A percentile compares a stretch with the other conserved stretches of the same genome.
Conservation (phyloP, 1,140 invertebrate species). For the Drosophila arawakana region DNA sequence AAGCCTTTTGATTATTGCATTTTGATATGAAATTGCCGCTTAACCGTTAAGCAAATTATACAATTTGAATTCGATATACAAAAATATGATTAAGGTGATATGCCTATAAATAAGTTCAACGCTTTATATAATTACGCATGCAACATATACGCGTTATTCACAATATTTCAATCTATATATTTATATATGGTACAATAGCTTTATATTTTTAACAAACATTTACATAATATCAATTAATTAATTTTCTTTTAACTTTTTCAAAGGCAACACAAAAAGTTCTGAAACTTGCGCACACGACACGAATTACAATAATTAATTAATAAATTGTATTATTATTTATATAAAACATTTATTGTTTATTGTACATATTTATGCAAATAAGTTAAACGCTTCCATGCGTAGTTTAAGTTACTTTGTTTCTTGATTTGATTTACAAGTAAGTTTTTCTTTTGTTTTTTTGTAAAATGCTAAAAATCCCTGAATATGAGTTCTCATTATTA, state of each 20-base stretch:
- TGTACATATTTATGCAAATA: conserved; percentile 38
- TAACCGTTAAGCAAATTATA: conserved; percentile 60
- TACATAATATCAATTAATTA: conserved; percentile 45
- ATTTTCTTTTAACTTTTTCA: conserved; percentile 6
- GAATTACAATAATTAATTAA: conserved; percentile 48
- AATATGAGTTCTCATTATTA: conserved; percentile 83
- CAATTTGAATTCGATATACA: conserved; percentile 63
- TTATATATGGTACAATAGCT: conserved; percentile 20
- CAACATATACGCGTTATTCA: conserved; percentile 30
- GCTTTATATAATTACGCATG: conserved; percentile 53
- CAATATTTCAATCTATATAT: conserved; percentile 21
- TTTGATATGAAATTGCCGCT: conserved; percentile 68
- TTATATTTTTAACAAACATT: conserved; percentile 49
- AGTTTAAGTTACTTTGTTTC: conserved; percentile 35
- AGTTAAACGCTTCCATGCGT: conserved; percentile 48
- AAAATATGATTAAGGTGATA: conserved; percentile 65
- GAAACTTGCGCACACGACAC: conserved; percentile 54
- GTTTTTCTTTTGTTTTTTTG: conserved; percentile 55
- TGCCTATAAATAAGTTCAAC: conserved; percentile 78
- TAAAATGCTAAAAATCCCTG: conserved; percentile 85
- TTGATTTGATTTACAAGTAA: conserved; percentile 42
- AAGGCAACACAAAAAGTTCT: conserved; percentile 48
- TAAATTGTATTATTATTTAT: conserved; percentile 52
- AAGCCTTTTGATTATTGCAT: conserved; percentile 45
- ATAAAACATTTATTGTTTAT: conserved; percentile 65